Evolutionary conservation across 2,797 vertebrate species (phyloP).

Genomic region (Epinephelus malabaricus): DNA sequence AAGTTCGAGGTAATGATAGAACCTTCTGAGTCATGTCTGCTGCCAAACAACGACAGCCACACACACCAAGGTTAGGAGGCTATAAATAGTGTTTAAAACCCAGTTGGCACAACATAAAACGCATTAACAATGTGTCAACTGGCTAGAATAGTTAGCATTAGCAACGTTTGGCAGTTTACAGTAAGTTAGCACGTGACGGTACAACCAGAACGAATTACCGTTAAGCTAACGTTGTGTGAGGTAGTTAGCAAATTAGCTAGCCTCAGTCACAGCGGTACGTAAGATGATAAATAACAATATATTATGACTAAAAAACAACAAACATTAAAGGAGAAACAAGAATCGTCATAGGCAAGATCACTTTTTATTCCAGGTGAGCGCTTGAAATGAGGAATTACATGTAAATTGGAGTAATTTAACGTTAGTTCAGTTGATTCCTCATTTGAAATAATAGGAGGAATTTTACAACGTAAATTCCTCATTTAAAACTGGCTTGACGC

Average conservation of each 20-base stretch:
- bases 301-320: accelerated
- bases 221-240: not conserved
- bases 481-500: too few species aligned
- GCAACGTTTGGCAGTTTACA: slow-evolving; percentile 40
- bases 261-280: too few species aligned
- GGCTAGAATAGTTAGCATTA: slow-evolving; percentile 40
- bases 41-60: not conserved
- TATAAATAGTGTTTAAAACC: accelerated
- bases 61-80: accelerated
- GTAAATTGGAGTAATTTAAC: too few species aligned
- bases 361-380: too few species aligned
- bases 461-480: too few species aligned
- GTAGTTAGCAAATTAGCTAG: not conserved
- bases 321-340: not conserved
- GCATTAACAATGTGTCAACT: not conserved
- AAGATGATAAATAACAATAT: too few species aligned
- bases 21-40: not conserved
- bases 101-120: not conserved
- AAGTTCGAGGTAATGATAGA: slow-evolving; percentile 22
- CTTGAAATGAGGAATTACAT: not conserved
- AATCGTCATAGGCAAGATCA: not conserved
- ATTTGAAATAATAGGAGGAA: too few species aligned
- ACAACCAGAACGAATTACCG: not conserved
- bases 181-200: slow-evolving; percentile 52
- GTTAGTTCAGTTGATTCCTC: too few species aligned